phyloP scores from a whole-genome alignment of 2,888 invertebrate genomes.

The Chymomyza fuscimana region DNA sequence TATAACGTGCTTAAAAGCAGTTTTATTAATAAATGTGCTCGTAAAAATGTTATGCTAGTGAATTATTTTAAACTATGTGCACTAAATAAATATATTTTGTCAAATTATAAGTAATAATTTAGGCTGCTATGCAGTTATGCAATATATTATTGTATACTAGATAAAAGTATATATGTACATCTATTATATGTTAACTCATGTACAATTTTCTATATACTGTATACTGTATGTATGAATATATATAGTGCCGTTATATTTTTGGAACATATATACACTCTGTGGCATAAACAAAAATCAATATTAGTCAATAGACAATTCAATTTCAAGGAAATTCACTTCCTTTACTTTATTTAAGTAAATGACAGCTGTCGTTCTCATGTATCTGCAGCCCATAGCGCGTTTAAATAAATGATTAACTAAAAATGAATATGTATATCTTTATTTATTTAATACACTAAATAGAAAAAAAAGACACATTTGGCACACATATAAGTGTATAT shows the following conservation, averaged over 20 bases:
- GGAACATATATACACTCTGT: neutral
- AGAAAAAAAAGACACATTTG: neutral
- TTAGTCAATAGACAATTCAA: neutral
- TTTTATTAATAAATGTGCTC: neutral
- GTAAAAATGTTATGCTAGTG: neutral
- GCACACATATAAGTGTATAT: neutral
- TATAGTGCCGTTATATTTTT: neutral
- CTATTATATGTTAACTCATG: neutral
- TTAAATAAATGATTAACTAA: slow-evolving; percentile 11
- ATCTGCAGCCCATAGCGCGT: neutral
- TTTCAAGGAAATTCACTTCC: neutral
- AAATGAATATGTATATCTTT: slow-evolving; percentile 10
- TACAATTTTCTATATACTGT: neutral
- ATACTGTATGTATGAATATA: too few relatives aligned
- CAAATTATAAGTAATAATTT: slow-evolving; percentile 49
- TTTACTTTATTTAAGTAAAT: neutral
- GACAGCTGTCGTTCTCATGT: neutral
- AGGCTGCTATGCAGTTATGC: slow-evolving; percentile 25
- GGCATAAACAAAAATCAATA: neutral
- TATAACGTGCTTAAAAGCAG: neutral
- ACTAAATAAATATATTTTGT: slow-evolving; percentile 24
- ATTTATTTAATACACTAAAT: slow-evolving; percentile 3
- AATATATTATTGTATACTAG: slow-evolving; percentile 10
- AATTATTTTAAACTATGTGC: neutral
- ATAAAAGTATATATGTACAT: slow-evolving; percentile 2